Evolutionary conservation across 2,888 invertebrate genomes (phyloP), one percentile per base, ranked within the genome.

Genomic region (Hedya salicella): DNA sequence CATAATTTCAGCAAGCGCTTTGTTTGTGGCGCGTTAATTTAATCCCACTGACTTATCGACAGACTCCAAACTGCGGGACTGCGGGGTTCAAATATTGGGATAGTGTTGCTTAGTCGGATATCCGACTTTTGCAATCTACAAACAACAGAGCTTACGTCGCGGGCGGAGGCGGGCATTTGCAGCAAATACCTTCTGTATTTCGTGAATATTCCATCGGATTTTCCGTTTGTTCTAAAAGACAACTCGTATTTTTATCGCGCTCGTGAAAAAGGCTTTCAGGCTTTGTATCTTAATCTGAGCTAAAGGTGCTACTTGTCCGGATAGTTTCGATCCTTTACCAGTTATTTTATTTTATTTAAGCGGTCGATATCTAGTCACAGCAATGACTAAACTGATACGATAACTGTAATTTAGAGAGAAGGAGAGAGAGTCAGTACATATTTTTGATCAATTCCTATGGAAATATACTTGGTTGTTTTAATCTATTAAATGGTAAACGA

Each of bases 1-100:
- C 65, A 57, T 32, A 49, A 59, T 59, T 65, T 39, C 30, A 46
- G 50, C 49, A 21, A 57, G 17, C 40, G 30, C 42, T 62, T 40
- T 63, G 49, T 56, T 56, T 49, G 39, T 52, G 36, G 44, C 44
- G 46, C 46, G 65, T 60, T 65, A 46, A 65, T 60, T 46, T 46
- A 65, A 60, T 60, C 39, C 46, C 1, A 52, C 19, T 16, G 52
- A 60, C 65, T 59, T 65, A 60, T 53, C 59, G 52, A 16, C 46
- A 46, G 39, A 11, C 54, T 13, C 14, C 40, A 63, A 40, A 36
- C 30, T 21, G 42, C 30, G 48, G 40, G n/a, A 25, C 64, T 52
- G n/a, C n/a, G n/a, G n/a, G n/a, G n/a, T n/a, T 60, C 46, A 60
- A 64, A 59, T 65, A 60, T 56, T 49, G 46, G 13, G 39, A 36